Conservation (phyloP, 2,888 invertebrate genomes). For the Clepsis dumicolana region DNA sequence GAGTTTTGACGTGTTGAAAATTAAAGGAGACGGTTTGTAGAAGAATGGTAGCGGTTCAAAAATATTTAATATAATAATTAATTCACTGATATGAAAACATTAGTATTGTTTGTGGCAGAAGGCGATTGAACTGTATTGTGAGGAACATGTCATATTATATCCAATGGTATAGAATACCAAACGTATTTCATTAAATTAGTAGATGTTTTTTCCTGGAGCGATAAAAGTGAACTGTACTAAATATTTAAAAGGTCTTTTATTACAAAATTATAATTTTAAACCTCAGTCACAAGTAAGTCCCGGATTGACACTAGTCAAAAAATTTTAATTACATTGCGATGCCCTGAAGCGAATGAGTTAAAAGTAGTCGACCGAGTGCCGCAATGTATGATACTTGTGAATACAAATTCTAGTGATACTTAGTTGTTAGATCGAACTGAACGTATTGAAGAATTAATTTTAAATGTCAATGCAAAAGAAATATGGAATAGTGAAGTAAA, state of each 20-base stretch:
- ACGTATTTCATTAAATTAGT: background rate
- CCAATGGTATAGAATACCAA: background rate
- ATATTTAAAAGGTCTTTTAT: too few relatives aligned
- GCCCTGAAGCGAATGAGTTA: too few relatives aligned
- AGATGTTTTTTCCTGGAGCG: background rate
- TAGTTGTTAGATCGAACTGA: background rate
- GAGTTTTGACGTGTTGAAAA: too few relatives aligned
- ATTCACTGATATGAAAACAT: background rate
- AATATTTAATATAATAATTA: conserved; percentile 3
- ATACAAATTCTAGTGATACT: background rate
- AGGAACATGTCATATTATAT: background rate
- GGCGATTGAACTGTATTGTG: background rate
- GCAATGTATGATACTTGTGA: background rate
- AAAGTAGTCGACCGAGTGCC: too few relatives aligned
- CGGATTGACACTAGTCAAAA: background rate
- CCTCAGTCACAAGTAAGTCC: background rate
- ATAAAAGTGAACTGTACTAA: background rate
- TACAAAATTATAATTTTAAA: background rate
- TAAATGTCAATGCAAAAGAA: background rate
- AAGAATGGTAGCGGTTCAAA: background rate
- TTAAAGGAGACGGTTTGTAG: too few relatives aligned
- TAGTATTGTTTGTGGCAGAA: background rate
- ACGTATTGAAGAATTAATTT: background rate
- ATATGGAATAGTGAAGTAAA: background rate
- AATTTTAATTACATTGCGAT: too few relatives aligned